phyloP scores from a whole-genome alignment of 2,113 vertebrate species.

The Dromaius novaehollandiae region DNA sequence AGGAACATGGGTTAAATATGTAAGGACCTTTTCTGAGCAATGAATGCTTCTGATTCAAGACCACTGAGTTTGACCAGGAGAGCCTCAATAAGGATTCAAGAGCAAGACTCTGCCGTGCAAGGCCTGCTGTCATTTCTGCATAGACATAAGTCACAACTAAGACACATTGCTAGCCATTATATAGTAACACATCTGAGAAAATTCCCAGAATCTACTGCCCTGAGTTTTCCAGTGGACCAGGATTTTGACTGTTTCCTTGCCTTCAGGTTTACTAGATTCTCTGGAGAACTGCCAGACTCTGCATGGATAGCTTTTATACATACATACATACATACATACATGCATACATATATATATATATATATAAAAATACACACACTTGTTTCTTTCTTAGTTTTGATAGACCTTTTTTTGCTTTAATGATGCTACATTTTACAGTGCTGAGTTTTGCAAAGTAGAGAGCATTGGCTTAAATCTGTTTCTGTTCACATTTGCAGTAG shows the following conservation, averaged over 20 bases:
- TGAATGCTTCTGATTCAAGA: background rate
- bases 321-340: no score
- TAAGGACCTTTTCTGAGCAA: background rate
- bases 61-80: background rate
- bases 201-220: background rate
- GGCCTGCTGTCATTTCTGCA: background rate
- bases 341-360: no score
- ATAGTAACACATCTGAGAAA: background rate
- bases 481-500: slow-evolving; percentile 18
- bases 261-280: background rate
- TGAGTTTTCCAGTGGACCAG: background rate
- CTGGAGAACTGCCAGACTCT: background rate
- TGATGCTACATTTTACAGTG: background rate
- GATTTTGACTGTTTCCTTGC: background rate
- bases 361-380: no score
- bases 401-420: background rate
- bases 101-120: background rate
- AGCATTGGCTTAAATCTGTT: background rate
- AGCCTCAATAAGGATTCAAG: background rate
- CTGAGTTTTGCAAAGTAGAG: background rate
- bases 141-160: background rate
- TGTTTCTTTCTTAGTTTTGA: background rate
- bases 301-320: background rate
- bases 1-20: background rate
- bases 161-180: background rate